Evolutionary conservation across 2,888 invertebrate species (phyloP).

Genomic region (Cantharis lateralis): DNA sequence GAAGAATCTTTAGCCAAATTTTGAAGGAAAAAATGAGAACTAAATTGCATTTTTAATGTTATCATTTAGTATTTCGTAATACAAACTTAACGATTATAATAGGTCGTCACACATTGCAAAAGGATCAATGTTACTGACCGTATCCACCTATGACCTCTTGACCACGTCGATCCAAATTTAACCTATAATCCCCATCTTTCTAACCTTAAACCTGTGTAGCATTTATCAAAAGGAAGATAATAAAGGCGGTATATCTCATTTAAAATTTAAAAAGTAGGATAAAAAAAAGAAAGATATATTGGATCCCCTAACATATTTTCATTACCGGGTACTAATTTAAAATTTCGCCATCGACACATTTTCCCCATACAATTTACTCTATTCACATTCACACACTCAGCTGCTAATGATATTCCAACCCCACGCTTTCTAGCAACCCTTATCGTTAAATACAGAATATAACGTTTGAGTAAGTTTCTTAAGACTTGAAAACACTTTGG

Average conservation of each 20-base stretch:
- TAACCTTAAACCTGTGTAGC: slow-evolving; percentile 23
- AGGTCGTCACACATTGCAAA: slow-evolving; percentile 11
- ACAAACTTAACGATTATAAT: background rate
- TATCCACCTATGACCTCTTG: slow-evolving; percentile 29
- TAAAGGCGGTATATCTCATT: background rate
- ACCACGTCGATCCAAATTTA: slow-evolving; percentile 20
- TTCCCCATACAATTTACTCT: background rate
- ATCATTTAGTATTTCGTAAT: background rate
- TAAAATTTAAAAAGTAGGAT: too few relatives aligned
- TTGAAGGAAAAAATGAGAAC: background rate
- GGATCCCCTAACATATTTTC: background rate
- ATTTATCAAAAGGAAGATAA: background rate
- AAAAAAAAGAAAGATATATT: background rate
- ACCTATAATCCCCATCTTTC: slow-evolving; percentile 28
- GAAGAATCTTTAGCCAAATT: background rate
- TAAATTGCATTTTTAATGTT: background rate
- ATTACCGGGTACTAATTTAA: background rate
- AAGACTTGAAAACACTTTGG: background rate
- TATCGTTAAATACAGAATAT: background rate
- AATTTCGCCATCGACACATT: background rate
- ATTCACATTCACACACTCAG: background rate
- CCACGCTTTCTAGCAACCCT: background rate
- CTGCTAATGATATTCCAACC: background rate
- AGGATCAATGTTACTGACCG: slow-evolving; percentile 29
- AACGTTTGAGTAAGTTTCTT: background rate